These are phyloP conservation scores for Corythucha ciliata DNA, from an alignment of 2,888 invertebrate genomes.

Conservation along the genomic window DNA sequence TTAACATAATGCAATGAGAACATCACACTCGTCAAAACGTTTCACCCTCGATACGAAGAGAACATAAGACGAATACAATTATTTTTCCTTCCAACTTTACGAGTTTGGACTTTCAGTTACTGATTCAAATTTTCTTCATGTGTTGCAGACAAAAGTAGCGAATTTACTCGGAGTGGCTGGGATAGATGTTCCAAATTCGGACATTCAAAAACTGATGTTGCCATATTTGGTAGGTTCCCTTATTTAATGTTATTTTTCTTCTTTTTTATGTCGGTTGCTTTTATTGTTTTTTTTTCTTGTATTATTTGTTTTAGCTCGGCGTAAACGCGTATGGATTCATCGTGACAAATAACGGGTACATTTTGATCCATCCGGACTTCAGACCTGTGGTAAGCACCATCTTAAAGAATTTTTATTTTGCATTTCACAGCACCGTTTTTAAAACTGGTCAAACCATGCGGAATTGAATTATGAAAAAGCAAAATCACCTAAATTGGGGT, in stretches of 20 bases:
- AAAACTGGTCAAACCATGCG: too few species aligned
- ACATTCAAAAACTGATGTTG: conserved; percentile 78
- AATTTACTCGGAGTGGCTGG: conserved; percentile 90
- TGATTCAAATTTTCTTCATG: conserved; percentile 1
- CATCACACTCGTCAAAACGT: too few species aligned
- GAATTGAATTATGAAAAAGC: too few species aligned
- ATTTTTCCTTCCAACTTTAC: too few species aligned
- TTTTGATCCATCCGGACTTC: conserved; percentile 91
- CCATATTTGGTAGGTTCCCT: conserved; percentile 67
- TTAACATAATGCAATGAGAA: too few species aligned
- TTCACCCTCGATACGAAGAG: too few species aligned
- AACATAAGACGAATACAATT: too few species aligned
- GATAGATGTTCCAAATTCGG: conserved; percentile 86
- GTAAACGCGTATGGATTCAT: conserved; percentile 94
- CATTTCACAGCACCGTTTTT: background rate
- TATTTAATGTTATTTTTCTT: background rate
- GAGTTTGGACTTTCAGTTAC: too few species aligned
- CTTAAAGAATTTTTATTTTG: too few species aligned
- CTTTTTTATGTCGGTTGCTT: background rate
- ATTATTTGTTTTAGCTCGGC: conserved; percentile 60
- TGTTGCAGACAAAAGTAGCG: conserved; percentile 66
- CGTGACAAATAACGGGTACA: conserved; percentile 94
- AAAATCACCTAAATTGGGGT: too few species aligned
- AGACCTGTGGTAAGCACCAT: conserved; percentile 80
- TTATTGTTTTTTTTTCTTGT: background rate